Evolutionary conservation across 2,888 invertebrate genomes (phyloP).

Genomic region (Nomada lathburiana): DNA sequence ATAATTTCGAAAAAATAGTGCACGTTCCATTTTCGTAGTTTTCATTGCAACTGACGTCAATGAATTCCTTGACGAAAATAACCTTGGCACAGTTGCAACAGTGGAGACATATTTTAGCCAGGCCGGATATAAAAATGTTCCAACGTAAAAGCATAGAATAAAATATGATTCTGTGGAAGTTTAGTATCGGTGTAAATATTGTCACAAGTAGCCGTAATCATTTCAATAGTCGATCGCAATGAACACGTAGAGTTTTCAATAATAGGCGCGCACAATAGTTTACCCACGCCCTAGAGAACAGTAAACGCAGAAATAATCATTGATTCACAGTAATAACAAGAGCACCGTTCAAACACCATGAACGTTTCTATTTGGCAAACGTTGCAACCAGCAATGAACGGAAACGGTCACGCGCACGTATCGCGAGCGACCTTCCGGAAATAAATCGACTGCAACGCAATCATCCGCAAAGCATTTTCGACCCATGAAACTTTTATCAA

Average conservation of each 20-base stretch:
- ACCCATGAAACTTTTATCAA: constrained; percentile 26
- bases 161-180: not conserved
- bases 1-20: constrained; percentile 10
- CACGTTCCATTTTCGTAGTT: not conserved
- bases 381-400: constrained; percentile 21
- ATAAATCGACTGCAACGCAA: constrained; percentile 49
- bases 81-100: constrained; percentile 28
- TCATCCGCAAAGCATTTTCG: constrained; percentile 26
- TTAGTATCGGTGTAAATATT: too few species aligned
- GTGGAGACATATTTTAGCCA: not conserved
- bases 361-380: constrained; percentile 51
- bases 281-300: not conserved
- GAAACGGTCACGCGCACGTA: constrained; percentile 39
- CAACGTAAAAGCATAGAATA: not conserved
- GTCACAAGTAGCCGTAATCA: too few species aligned
- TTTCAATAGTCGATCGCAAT: too few species aligned
- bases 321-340: constrained; percentile 6
- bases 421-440: constrained; percentile 48
- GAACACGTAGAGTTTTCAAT: too few species aligned
- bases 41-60: constrained; percentile 43
- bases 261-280: not conserved
- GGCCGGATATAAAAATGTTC: too few species aligned
- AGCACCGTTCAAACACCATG: constrained; percentile 9
- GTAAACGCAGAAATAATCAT: constrained; percentile 23
- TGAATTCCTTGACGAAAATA: constrained; percentile 34